Evolutionary conservation across 2,797 vertebrate species (phyloP).

Genomic region (Synanceia verrucosa): DNA sequence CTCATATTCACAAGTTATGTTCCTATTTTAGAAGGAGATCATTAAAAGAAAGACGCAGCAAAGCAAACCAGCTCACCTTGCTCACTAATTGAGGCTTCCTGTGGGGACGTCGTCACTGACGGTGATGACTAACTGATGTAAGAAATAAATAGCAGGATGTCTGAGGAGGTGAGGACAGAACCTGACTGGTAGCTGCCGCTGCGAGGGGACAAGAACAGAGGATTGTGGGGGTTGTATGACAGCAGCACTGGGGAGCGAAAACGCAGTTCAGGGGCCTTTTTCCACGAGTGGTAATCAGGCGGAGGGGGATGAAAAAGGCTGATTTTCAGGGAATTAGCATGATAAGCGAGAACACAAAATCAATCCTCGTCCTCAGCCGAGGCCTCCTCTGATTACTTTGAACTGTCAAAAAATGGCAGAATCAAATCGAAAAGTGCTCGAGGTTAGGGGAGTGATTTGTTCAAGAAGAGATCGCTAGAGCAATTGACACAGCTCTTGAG

Average conservation of each 20-base stretch:
- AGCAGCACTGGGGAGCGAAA: conserved; percentile 51
- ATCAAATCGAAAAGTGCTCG: conserved; percentile 99
- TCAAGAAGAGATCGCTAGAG: conserved; percentile 99
- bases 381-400: conserved; percentile 99
- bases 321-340: conserved; percentile 99
- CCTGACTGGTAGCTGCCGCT: conserved; percentile 12
- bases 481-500: conserved; percentile 99
- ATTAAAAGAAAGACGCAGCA: too few species aligned
- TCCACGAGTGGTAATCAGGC: conserved; percentile 99
- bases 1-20: not conserved
- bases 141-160: conserved; percentile 10
- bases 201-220: conserved; percentile 45
- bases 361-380: conserved; percentile 98
- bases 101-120: not conserved
- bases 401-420: conserved; percentile 99
- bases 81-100: conserved; percentile 2
- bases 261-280: conserved; percentile 91
- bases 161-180: not conserved
- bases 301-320: conserved; percentile 97
- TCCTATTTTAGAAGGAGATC: too few species aligned
- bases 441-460: conserved; percentile 99
- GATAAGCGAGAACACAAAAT: conserved; percentile 99
- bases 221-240: conserved; percentile 64
- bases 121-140: conserved; percentile 16
- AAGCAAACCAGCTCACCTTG: not conserved